A percentile compares a stretch with the other conserved stretches of the same genome.
These are phyloP conservation scores for Griposia aprilina DNA, from an alignment of 2,888 invertebrate genomes.

Conservation along the genomic window DNA sequence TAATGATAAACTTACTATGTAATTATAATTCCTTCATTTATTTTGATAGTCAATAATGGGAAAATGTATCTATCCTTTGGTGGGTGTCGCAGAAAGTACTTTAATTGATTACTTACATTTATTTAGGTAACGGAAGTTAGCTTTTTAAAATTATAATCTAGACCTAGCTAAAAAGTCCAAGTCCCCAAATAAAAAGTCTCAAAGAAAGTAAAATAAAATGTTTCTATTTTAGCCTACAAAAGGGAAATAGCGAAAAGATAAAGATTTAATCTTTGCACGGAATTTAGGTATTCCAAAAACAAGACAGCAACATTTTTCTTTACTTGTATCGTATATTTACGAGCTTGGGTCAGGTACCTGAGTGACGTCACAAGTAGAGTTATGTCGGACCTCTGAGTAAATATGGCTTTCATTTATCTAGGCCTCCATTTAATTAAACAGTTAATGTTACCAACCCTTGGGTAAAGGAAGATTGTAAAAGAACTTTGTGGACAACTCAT, in stretches of 20 bases:
- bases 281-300: conserved; percentile 23
- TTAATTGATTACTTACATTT: background rate
- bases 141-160: background rate
- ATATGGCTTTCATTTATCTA: conserved; percentile 56
- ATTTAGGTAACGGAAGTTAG: background rate
- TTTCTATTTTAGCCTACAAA: conserved; percentile 5
- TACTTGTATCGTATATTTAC: conserved; percentile 52
- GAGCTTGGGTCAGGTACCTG: conserved; percentile 37
- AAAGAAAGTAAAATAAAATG: background rate
- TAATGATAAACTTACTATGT: conserved; percentile 3
- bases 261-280: conserved; percentile 34
- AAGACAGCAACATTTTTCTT: conserved; percentile 44
- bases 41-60: background rate
- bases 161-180: background rate
- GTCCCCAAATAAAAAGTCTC: background rate
- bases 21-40: conserved; percentile 7
- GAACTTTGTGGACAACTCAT: background rate
- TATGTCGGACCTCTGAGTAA: conserved; percentile 46
- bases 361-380: conserved; percentile 34
- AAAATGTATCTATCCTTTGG: background rate
- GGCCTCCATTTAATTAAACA: conserved; percentile 58
- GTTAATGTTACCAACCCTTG: conserved; percentile 39
- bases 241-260: conserved; percentile 12
- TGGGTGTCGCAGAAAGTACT: background rate
- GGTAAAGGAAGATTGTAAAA: background rate